Base-by-base conservation (phyloP, 1,140 invertebrate genomes). In the Conus betulinus region DNA sequence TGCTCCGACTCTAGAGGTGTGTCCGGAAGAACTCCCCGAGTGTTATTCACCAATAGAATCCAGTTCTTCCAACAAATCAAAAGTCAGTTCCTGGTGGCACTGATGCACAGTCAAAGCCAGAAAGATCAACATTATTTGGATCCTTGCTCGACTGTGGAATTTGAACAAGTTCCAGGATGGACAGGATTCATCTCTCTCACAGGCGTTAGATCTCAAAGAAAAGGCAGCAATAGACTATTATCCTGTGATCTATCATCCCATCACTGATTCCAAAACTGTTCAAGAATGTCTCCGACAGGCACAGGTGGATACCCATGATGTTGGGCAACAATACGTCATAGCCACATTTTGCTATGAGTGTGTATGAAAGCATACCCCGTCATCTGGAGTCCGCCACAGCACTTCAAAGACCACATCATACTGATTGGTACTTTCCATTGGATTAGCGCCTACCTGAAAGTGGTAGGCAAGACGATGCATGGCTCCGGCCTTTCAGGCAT, bases 301-400 rank as follows among this genome's bases (percentile, higher is more conserved):
- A 39, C 84, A 91, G 88, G 63, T 88, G 67, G 88, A n/a, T n/a
- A 87, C 20, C 53, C 88, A 52, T 63, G 67, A 74, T 71, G 88
- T 91, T 88, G 88, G 84, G 27, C 90, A 90, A 76, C 25, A 85
- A 17, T 91, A 91, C 71, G 89, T 88, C 10, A 52, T 90, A 10
- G 87, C 88, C 74, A 91, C 91, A 23, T 92, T 89, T n/a, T n/a
- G n/a, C 82, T 91, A 15, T 89, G 91, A 6, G 89, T 91, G 23
- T 92, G 91, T 87, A 90, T 91, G 89, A 91, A 91, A 85, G 90
- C 91, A n/a, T 88, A 87, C 63, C 90, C 90, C 8, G 11, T 93
- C 23, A 74, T 91, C 60, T 91, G 89, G 91, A 91, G 89, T 53
- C 27, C 84, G n/a, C 79, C 89, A 25, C 23, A 67, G 6, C 87